Conservation (phyloP, 2,113 vertebrate species). For the Myiozetetes cayanensis region DNA sequence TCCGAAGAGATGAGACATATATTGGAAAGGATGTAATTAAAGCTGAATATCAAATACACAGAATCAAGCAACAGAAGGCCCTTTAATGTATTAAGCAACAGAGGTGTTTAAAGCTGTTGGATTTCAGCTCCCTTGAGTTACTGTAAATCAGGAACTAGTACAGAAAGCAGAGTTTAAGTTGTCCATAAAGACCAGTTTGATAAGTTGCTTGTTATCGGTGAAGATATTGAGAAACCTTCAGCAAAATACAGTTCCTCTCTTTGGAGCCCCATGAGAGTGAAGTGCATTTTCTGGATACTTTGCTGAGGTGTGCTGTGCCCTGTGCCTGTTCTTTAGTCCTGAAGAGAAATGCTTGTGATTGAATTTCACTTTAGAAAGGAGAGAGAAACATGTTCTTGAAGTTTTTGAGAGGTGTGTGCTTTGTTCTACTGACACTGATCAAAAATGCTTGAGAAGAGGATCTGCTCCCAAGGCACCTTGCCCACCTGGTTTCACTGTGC, state of each 20-base stretch:
- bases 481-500: background rate
- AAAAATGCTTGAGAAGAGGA: background rate
- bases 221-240: background rate
- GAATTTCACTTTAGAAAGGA: background rate
- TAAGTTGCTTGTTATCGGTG: background rate
- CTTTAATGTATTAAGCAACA: background rate
- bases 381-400: background rate
- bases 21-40: background rate
- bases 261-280: background rate
- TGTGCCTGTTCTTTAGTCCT: background rate
- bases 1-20: background rate
- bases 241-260: background rate
- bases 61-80: background rate
- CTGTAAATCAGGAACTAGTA: background rate
- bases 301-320: background rate
- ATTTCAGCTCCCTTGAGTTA: background rate
- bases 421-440: background rate
- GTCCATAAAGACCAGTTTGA: background rate
- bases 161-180: background rate
- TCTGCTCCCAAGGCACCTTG: background rate
- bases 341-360: background rate
- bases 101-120: background rate
- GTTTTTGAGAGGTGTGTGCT: background rate
- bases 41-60: background rate
- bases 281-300: background rate